Evolutionary conservation across 2,888 invertebrate genomes (phyloP).

Genomic region (Baronia brevicornis): DNA sequence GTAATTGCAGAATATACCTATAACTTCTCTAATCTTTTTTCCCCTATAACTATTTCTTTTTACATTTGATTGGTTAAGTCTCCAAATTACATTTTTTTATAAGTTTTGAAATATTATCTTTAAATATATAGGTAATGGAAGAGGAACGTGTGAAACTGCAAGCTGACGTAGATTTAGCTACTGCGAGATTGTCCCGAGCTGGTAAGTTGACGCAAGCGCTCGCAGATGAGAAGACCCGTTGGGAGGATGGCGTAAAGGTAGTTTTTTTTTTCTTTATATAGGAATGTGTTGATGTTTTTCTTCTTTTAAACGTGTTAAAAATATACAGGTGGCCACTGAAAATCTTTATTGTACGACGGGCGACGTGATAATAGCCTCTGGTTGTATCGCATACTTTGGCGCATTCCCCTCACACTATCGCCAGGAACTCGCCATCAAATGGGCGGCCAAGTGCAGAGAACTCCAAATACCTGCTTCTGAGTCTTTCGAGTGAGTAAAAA

Average conservation of each 20-base stretch:
- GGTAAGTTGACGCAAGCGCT: constrained; percentile 90
- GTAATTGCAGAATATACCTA: no score
- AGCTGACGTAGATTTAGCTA: constrained; percentile 84
- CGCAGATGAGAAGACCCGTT: constrained; percentile 89
- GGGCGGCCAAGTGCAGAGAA: constrained; percentile 80
- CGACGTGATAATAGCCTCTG: constrained; percentile 90
- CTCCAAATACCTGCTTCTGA: constrained; percentile 82
- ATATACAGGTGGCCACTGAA: constrained; percentile 74
- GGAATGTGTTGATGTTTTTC: background rate
- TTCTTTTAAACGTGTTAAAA: constrained; percentile 1
- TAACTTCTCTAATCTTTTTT: no score
- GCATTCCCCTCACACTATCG: constrained; percentile 88
- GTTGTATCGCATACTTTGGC: constrained; percentile 92
- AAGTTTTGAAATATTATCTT: background rate
- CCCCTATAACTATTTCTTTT: no score
- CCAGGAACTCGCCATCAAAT: constrained; percentile 78
- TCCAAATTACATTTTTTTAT: background rate
- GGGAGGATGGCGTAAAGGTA: constrained; percentile 85
- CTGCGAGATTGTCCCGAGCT: constrained; percentile 85
- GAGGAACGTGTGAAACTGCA: constrained; percentile 85
- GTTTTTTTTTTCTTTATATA: constrained; percentile 4
- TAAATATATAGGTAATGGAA: constrained; percentile 74
- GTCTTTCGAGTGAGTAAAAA: constrained; percentile 74
- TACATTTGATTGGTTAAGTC: no score
- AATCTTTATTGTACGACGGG: constrained; percentile 86